Evolutionary conservation across 2,797 vertebrate genomes (phyloP), one percentile per base, ranked within the genome.

Genomic region (Eleutherodactylus coqui): DNA sequence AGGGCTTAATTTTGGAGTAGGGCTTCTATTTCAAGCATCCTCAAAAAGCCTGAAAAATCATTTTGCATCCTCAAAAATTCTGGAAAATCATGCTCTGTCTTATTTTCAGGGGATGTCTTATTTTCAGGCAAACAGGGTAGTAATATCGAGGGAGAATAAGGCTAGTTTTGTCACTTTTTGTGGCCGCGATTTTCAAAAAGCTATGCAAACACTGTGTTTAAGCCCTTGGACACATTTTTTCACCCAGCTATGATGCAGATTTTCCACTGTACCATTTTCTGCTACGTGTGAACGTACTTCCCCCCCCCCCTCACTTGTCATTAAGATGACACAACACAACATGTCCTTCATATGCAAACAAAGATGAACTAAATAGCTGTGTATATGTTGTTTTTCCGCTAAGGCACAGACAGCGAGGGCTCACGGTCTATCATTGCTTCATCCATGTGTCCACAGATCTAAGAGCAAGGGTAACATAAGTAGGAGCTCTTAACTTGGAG

Each of bases 401-500:
- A 43, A 45, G 19, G 19, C 17, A 19, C 14, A 41, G 36, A 3
- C 41, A 27, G 70, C 29, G 70, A 75, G 7, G 43, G 16, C 73
- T 47, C 29, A 8, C 17, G 19, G 45, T 73, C 70, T 73, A 75
- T 75, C 29, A 75, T 75, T 51, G 45, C 43, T 34, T 34, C 27
- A 75, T 75, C 49, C 73, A 51, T 75, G 29, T 49, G 73, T 75
- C 51, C 73, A 75, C 73, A 75, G 67, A 86, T 75, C 70, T 67
- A 36, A 45, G 32, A 51, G 45, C 6, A 13, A 36, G 82, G 45
- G 27, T 36, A 51, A 60, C n/a, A 55, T 51, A 55, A 79, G 75
- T 64, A 84, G 73, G 64, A 78, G 78, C 85, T 5, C 62, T 87
- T 83, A 83, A 81, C 77, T 87, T 47, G 6, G 24, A 75, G 14